These are phyloP conservation scores for Leucoraja erinaceus DNA, from an alignment of 2,113 vertebrate species.

Conservation along the genomic window DNA sequence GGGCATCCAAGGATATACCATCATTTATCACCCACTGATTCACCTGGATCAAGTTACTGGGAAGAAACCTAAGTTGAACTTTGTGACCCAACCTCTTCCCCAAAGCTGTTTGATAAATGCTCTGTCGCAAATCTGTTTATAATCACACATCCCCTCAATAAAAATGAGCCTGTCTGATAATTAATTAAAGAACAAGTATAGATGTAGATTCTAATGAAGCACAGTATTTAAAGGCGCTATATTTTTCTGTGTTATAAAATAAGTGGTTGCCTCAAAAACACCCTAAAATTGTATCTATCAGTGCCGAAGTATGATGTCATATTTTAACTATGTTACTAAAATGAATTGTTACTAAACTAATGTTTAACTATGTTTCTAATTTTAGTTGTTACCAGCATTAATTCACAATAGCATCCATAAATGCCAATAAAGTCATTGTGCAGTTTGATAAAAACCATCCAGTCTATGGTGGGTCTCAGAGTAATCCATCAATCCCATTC, in stretches of 20 bases:
- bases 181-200: neutral
- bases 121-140: slow-evolving; percentile 40
- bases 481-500: too few species aligned
- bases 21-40: slow-evolving; percentile 67
- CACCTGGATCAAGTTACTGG: slow-evolving; percentile 55
- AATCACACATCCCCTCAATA: neutral
- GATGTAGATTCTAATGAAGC: neutral
- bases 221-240: neutral
- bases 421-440: neutral
- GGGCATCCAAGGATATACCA: slow-evolving; percentile 58
- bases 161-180: neutral
- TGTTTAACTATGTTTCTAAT: neutral
- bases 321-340: neutral
- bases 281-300: neutral
- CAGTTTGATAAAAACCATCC: neutral
- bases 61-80: slow-evolving; percentile 41
- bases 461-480: too few species aligned
- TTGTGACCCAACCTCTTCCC: slow-evolving; percentile 23
- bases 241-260: neutral
- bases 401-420: neutral
- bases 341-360: neutral
- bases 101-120: slow-evolving; percentile 40
- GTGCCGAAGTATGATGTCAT: neutral
- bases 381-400: neutral
- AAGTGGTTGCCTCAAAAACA: neutral